Conservation (phyloP, 2,797 vertebrate species). For the Enteromius fasciolatus region DNA sequence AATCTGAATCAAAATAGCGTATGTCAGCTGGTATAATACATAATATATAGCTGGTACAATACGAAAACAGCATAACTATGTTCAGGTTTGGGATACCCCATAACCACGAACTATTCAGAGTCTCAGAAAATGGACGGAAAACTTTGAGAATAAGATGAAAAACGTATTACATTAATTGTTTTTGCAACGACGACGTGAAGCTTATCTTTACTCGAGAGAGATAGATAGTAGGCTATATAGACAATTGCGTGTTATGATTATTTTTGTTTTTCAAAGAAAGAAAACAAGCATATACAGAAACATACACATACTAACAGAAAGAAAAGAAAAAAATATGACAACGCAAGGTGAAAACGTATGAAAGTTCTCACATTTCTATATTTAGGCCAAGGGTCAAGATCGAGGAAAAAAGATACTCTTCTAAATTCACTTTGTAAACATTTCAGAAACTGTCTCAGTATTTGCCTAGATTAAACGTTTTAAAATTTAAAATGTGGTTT, state of each 20-base stretch:
- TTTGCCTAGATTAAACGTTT: background rate
- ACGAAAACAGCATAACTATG: background rate
- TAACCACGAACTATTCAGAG: background rate
- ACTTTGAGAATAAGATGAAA: background rate
- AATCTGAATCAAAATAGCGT: background rate
- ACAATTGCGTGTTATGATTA: background rate
- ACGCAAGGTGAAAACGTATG: background rate
- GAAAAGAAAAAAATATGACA: background rate
- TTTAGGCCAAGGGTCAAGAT: constrained; percentile 26
- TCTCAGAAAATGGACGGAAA: background rate
- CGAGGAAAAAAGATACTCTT: background rate
- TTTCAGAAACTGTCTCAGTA: background rate
- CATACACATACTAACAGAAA: background rate
- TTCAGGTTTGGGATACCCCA: background rate
- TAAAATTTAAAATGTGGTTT: background rate
- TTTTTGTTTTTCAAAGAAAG: background rate
- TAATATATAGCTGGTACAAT: background rate
- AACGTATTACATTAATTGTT: background rate
- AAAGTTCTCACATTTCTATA: background rate
- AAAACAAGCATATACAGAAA: background rate
- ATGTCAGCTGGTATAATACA: background rate
- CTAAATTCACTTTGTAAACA: background rate
- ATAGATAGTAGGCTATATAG: background rate
- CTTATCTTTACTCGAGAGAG: background rate
- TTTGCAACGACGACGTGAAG: background rate